These are phyloP conservation scores for Archilochus colubris DNA, from an alignment of 2,113 vertebrate genomes.

Conservation along the genomic window DNA sequence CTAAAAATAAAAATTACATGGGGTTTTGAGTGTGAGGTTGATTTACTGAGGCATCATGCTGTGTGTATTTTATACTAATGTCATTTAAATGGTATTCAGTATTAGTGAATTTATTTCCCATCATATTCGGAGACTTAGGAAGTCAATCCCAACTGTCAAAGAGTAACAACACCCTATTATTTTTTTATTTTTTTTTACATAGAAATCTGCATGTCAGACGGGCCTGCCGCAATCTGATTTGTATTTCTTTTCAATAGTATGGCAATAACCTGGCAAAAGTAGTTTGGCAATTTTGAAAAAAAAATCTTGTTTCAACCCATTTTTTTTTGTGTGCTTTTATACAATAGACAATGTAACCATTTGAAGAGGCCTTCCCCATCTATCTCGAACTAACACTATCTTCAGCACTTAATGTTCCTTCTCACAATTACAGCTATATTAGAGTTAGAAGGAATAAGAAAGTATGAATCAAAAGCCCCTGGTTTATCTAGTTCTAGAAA, in stretches of 20 bases:
- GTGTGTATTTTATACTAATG: background rate
- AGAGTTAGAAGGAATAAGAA: background rate
- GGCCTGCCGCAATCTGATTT: background rate
- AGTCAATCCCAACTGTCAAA: background rate
- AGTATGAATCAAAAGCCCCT: background rate
- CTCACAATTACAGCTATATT: background rate
- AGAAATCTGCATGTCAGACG: background rate
- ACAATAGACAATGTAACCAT: background rate
- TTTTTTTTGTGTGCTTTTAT: background rate
- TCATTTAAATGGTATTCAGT: conserved; percentile 31
- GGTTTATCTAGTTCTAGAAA: background rate
- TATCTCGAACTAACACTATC: background rate
- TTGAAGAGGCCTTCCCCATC: background rate
- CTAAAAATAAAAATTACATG: conserved; percentile 41
- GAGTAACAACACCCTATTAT: background rate
- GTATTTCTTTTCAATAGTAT: background rate
- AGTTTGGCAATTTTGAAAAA: background rate
- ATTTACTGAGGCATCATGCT: conserved; percentile 31
- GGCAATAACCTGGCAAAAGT: background rate
- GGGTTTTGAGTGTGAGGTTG: conserved; percentile 20
- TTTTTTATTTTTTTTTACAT: background rate
- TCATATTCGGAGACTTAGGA: conserved; percentile 10
- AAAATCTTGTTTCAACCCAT: too few relatives aligned
- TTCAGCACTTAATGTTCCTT: background rate
- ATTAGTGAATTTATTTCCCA: background rate